A percentile compares a stretch with the other conserved stretches of the same genome.
phyloP scores from a whole-genome alignment of 2,113 vertebrate species.

The Vulpes lagopus region DNA sequence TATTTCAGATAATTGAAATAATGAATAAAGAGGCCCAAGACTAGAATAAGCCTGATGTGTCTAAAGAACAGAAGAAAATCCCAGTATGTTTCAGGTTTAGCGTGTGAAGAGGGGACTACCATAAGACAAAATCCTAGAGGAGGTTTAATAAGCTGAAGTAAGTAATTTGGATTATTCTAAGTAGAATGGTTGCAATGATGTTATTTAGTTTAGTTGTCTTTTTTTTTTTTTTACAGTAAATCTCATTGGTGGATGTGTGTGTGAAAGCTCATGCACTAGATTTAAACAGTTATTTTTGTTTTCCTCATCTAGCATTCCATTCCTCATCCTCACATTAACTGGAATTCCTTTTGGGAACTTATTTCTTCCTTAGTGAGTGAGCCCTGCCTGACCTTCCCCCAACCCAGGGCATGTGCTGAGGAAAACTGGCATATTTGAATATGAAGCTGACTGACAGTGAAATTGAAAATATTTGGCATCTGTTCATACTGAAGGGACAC shows the following conservation, averaged over 20 bases:
- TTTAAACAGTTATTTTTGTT: neutral
- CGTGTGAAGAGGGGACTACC: neutral
- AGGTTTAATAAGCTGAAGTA: neutral
- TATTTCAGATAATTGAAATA: neutral
- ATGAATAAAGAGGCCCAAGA: neutral
- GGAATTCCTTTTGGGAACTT: conserved; percentile 7
- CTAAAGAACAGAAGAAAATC: neutral
- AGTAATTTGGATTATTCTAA: neutral
- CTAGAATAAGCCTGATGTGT: neutral
- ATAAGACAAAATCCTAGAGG: neutral
- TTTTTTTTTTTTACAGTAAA: conserved; percentile 5
- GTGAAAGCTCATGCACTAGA: neutral
- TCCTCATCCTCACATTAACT: neutral
- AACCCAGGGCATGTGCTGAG: neutral
- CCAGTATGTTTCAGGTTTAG: neutral
- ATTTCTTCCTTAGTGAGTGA: neutral
- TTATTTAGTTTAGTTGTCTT: neutral
- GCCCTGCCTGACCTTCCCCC: neutral
- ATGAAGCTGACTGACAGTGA: neutral
- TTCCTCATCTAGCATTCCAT: neutral
- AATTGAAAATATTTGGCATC: neutral
- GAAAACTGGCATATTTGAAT: neutral
- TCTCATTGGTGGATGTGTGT: neutral
- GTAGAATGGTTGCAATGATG: neutral
- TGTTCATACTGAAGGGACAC: neutral